Evolutionary conservation across 2,113 vertebrate species (phyloP).

Genomic region (Pteropus alecto): DNA sequence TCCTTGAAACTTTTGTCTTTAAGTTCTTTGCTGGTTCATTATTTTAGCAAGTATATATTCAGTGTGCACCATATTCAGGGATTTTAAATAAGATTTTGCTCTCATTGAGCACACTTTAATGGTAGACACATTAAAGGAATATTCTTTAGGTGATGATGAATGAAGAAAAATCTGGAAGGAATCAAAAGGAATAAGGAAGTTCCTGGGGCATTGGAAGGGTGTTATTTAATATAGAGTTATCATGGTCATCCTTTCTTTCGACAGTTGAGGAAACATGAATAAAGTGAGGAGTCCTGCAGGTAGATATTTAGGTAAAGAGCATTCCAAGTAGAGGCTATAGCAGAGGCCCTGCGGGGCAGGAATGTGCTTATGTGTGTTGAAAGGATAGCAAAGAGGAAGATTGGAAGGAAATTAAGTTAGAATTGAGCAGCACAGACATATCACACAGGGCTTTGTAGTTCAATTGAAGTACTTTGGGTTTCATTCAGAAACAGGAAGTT

Average conservation of each 20-base stretch:
- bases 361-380: neutral
- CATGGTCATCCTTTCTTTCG: neutral
- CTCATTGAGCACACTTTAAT: neutral
- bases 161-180: neutral
- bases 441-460: neutral
- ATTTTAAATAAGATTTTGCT: neutral
- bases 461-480: neutral
- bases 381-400: neutral
- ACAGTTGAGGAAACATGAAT: neutral
- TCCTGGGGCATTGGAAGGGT: neutral
- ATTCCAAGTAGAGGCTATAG: neutral
- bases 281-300: neutral
- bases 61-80: neutral
- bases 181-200: neutral
- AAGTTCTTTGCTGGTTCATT: neutral
- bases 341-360: neutral
- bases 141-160: neutral
- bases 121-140: neutral
- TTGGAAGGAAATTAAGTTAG: neutral
- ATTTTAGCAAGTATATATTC: neutral
- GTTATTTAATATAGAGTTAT: neutral
- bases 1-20: conserved; percentile 20
- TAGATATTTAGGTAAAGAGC: neutral
- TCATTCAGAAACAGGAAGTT: neutral
- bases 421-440: neutral